Evolutionary conservation across 2,113 vertebrate species (phyloP), one percentile per base, ranked within the genome.

Genomic region (Apodemus sylvaticus): DNA sequence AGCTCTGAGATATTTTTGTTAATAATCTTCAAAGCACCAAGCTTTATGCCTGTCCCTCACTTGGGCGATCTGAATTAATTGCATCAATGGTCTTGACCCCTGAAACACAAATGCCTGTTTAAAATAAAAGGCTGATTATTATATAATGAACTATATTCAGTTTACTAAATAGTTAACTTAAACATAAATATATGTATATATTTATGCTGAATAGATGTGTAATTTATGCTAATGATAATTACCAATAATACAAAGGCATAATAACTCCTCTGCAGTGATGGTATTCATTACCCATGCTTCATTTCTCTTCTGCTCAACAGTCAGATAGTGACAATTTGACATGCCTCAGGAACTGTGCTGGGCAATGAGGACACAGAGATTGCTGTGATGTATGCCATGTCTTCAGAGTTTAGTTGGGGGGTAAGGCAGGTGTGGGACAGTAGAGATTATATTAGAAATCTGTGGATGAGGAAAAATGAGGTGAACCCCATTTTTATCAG

Each of bases 151-250:
- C 91, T 95, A 94, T 92, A 97, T 98, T 97, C 96, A 97, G 90
- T 97, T 97, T 96, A 96, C 93, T 97, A 97, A 96, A 97, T 98
- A 95, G 97, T 98, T 97, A 98, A 73, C 95, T 94, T 97, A 97
- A 97, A 95, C 89, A 96, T 95, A 96, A 97, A 89, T 95, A 95
- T 97, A 97, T 97, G 97, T 97, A 94, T 97, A 93, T 93, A 87
- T 97, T 97, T 98, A 94, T 96, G 77, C 82, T 97, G 96, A 97
- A 97, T 97, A 96, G 97, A 97, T 96, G 86, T 97, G 66, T 98
- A 97, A 98, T 98, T 97, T 97, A 97, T 98, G 96, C 95, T 97
- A 97, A 97, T 98, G 97, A 97, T 98, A 97, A 98, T 98, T 97
- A 89, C 96, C 96, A 97, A 97, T 97, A 97, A 86, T 97, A 97